phyloP scores from a whole-genome alignment of 2,888 invertebrate species.

The Hyppa rectilinea region DNA sequence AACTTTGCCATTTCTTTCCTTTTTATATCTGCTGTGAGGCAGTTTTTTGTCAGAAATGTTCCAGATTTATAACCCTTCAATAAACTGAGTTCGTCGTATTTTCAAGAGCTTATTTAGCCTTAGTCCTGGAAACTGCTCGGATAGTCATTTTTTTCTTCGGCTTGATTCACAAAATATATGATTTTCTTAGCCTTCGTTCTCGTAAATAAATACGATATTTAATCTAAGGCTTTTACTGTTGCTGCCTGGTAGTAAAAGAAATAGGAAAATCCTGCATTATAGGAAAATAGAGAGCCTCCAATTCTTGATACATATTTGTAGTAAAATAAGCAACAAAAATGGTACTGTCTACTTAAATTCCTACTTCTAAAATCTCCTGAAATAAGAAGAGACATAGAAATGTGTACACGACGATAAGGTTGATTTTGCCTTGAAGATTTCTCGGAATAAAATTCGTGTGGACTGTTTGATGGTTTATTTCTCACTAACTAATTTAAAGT shows the following conservation, averaged over 20 bases:
- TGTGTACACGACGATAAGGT: too few species aligned
- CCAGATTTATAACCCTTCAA: conserved; percentile 64
- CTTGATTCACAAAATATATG: conserved; percentile 53
- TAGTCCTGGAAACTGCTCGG: conserved; percentile 52
- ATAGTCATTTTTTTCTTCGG: conserved; percentile 52
- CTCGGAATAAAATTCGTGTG: too few species aligned
- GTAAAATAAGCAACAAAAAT: not conserved
- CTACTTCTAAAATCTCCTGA: conserved; percentile 17
- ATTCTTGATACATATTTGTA: conserved; percentile 1
- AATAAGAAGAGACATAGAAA: conserved; percentile 36
- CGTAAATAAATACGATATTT: conserved; percentile 45
- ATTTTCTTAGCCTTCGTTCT: conserved; percentile 39
- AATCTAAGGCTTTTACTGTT: conserved; percentile 47
- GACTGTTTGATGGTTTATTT: too few species aligned
- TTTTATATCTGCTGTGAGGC: conserved; percentile 41
- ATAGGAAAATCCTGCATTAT: conserved; percentile 20
- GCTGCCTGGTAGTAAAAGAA: conserved; percentile 32
- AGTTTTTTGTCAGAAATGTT: conserved; percentile 51
- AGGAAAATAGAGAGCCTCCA: conserved; percentile 2
- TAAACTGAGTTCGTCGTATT: conserved; percentile 58
- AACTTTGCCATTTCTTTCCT: conserved; percentile 28
- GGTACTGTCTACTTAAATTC: conserved; percentile 6
- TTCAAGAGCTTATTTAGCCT: conserved; percentile 61
- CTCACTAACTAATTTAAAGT: too few species aligned
- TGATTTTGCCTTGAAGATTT: too few species aligned